These are phyloP conservation scores for Pangasius mekongensis DNA, from an alignment of 2,797 vertebrate species.

Conservation along the genomic window DNA sequence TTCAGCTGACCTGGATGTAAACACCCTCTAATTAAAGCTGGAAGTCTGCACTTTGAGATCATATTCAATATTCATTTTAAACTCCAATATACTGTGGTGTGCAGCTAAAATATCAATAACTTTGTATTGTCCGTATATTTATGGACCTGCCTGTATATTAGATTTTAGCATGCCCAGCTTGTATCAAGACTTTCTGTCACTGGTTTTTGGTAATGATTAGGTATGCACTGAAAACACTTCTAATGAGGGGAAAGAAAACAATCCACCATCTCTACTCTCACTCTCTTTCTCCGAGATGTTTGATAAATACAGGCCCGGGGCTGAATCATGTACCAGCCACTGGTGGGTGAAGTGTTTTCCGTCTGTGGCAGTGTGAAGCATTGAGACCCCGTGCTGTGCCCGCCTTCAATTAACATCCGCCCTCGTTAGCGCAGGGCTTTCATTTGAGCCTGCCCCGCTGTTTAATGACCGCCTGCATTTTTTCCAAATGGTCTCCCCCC, in stretches of 20 bases:
- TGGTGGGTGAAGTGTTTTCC: slow-evolving; percentile 42
- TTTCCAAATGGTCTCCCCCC: slow-evolving; percentile 77
- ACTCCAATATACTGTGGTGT: neutral
- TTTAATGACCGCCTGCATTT: slow-evolving; percentile 78
- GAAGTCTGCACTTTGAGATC: slow-evolving; percentile 23
- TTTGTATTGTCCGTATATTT: neutral
- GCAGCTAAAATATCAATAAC: neutral
- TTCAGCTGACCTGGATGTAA: neutral
- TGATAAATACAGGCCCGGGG: slow-evolving; percentile 18
- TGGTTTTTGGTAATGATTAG: neutral
- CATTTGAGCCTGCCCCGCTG: slow-evolving; percentile 73
- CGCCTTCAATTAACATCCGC: slow-evolving; percentile 74
- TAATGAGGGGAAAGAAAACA: neutral
- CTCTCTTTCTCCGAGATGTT: neutral
- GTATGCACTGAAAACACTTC: neutral
- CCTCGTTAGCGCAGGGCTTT: slow-evolving; percentile 73
- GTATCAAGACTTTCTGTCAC: neutral
- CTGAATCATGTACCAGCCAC: slow-evolving; percentile 31
- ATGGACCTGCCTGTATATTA: too few relatives aligned
- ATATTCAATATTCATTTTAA: neutral
- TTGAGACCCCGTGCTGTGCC: slow-evolving; percentile 65
- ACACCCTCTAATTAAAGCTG: slow-evolving; percentile 34
- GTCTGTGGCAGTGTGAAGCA: slow-evolving; percentile 39
- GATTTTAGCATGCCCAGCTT: neutral
- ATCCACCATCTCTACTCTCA: neutral